Conservation (phyloP, 1,140 invertebrate genomes). For the Anastrepha obliqua region DNA sequence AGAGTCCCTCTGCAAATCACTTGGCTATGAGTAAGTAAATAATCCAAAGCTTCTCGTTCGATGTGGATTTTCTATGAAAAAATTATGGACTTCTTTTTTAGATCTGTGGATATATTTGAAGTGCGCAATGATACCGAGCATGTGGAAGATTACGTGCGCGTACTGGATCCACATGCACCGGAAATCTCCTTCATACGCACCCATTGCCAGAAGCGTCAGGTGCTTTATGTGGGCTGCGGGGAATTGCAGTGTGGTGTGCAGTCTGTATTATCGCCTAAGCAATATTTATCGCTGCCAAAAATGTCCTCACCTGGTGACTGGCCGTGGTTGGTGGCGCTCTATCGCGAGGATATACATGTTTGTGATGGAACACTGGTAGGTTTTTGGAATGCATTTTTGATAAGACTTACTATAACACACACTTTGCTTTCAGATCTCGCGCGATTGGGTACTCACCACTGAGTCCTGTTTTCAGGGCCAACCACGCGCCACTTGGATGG, state of each 20-base stretch:
- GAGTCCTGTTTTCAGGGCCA: conserved; percentile 93
- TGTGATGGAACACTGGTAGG: conserved; percentile 88
- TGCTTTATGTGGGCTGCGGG: conserved; percentile 86
- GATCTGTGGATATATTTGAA: conserved; percentile 78
- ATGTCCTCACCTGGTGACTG: conserved; percentile 86
- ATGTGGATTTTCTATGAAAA: background rate
- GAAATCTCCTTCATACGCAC: conserved; percentile 88
- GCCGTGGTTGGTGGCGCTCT: conserved; percentile 91
- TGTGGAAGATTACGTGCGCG: conserved; percentile 82
- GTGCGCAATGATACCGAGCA: conserved; percentile 76
- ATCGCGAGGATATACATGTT: conserved; percentile 88
- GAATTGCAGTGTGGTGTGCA: conserved; percentile 88
- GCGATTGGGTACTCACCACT: conserved; percentile 89
- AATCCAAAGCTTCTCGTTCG: background rate
- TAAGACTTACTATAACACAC: background rate
- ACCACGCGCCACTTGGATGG: conserved; percentile 89
- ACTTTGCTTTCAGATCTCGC: conserved; percentile 75
- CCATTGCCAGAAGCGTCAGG: conserved; percentile 84
- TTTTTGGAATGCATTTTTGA: background rate
- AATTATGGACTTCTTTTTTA: conserved; percentile 32
- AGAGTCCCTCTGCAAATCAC: conserved; percentile 83
- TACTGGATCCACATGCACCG: conserved; percentile 84
- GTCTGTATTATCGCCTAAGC: conserved; percentile 78
- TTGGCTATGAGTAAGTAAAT: conserved; percentile 83
- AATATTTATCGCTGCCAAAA: conserved; percentile 77